A percentile compares a stretch with the other conserved stretches of the same genome.
Conservation (phyloP, 2,888 invertebrate genomes). For the Tanytarsus gracilentus region DNA sequence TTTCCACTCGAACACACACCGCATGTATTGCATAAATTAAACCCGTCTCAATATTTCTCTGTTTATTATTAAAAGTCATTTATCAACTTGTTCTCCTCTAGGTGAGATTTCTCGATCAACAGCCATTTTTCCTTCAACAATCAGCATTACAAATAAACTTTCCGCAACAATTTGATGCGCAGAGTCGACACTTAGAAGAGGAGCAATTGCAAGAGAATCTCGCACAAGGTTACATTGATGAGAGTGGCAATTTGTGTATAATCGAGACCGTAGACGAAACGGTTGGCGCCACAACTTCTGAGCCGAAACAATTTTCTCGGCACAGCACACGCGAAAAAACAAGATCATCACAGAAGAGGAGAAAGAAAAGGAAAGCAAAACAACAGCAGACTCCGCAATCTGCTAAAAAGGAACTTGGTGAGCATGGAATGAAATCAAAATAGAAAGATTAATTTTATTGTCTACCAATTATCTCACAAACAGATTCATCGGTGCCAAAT, state of each 20-base stretch:
- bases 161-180: conserved; percentile 17
- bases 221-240: conserved; percentile 13
- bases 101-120: conserved; percentile 34
- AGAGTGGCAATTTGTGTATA: conserved; percentile 16
- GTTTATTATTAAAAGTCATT: conserved; percentile 2
- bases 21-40: conserved; percentile 24
- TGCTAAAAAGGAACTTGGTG: conserved; percentile 17
- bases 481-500: conserved; percentile 48
- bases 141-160: conserved; percentile 20
- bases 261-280: neutral
- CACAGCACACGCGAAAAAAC: conserved; percentile 25
- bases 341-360: conserved; percentile 18
- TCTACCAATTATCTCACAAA: conserved; percentile 29
- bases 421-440: neutral
- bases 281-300: neutral
- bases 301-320: conserved; percentile 4
- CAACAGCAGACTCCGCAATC: neutral
- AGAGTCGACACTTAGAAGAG: conserved; percentile 29
- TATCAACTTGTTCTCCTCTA: conserved; percentile 27
- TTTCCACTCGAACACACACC: conserved; percentile 16
- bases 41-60: neutral
- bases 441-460: conserved; percentile 12
- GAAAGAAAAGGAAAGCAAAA: conserved; percentile 16
- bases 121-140: conserved; percentile 29
- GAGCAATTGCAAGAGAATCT: conserved; percentile 37